These are phyloP conservation scores for Limonius californicus DNA, from an alignment of 1,140 invertebrate genomes.

Conservation along the genomic window DNA sequence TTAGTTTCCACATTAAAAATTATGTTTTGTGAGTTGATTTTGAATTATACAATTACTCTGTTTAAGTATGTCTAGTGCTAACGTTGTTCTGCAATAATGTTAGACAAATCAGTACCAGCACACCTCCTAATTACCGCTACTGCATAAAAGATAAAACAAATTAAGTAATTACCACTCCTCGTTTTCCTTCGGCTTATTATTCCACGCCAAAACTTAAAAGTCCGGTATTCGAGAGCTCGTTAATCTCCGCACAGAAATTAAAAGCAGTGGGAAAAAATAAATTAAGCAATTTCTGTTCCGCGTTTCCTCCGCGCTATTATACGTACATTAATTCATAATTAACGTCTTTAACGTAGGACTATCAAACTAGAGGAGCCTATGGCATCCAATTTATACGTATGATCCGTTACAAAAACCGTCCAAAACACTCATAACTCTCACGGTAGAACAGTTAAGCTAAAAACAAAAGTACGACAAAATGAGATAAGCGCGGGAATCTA, in stretches of 20 bases:
- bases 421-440: not conserved
- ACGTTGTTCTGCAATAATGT: no score
- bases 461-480: slow-evolving; percentile 5
- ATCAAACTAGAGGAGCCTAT: not conserved
- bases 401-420: slow-evolving; percentile 1
- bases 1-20: no score
- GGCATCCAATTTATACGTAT: not conserved
- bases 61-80: no score
- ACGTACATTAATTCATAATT: no score
- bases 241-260: not conserved
- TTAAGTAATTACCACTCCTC: no score
- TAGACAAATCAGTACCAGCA: no score
- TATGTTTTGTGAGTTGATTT: no score
- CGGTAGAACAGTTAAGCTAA: not conserved
- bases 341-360: not conserved
- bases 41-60: no score
- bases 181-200: no score
- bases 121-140: no score
- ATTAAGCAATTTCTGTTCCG: not conserved
- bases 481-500: not conserved
- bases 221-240: not conserved
- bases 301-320: not conserved
- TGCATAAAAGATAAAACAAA: no score
- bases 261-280: not conserved
- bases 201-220: not conserved